Conservation (phyloP, 1,140 invertebrate species). For the Agrypnia vestita region DNA sequence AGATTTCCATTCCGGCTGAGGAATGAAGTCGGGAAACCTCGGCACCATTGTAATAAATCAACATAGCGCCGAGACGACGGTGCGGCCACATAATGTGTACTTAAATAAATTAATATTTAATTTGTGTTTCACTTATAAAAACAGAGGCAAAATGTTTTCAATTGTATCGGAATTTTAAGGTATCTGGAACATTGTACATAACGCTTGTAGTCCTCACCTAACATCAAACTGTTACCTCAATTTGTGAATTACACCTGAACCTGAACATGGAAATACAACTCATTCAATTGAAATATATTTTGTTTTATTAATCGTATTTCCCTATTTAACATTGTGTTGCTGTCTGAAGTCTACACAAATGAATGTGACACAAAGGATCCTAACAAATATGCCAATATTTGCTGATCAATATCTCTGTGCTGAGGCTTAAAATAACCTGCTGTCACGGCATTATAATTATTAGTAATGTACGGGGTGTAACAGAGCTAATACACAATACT, state of each 20-base stretch:
- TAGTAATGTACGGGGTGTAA: too few relatives aligned
- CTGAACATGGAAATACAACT: slow-evolving; percentile 44
- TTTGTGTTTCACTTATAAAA: slow-evolving; percentile 1
- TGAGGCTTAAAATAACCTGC: background rate
- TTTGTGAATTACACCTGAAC: slow-evolving; percentile 35
- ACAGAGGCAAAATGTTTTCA: background rate
- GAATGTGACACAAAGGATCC: too few relatives aligned
- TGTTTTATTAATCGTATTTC: slow-evolving; percentile 26
- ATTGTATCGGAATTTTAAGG: slow-evolving; percentile 35
- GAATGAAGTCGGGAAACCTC: too few relatives aligned
- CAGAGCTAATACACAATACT: too few relatives aligned
- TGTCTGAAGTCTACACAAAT: too few relatives aligned
- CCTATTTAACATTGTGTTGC: too few relatives aligned
- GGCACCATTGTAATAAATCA: too few relatives aligned
- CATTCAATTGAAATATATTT: slow-evolving; percentile 33
- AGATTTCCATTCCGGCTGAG: too few relatives aligned
- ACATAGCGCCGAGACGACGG: too few relatives aligned
- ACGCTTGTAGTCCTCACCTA: slow-evolving; percentile 1
- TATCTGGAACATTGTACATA: slow-evolving; percentile 35
- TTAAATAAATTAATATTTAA: background rate
- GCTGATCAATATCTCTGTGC: too few relatives aligned
- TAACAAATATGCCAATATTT: too few relatives aligned
- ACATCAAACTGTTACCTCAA: slow-evolving; percentile 40
- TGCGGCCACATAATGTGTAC: background rate
- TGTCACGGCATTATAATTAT: too few relatives aligned